A percentile compares a stretch with the other conserved stretches of the same genome.
These are phyloP conservation scores for Colius striatus DNA, from an alignment of 2,113 vertebrate genomes.

Conservation along the genomic window DNA sequence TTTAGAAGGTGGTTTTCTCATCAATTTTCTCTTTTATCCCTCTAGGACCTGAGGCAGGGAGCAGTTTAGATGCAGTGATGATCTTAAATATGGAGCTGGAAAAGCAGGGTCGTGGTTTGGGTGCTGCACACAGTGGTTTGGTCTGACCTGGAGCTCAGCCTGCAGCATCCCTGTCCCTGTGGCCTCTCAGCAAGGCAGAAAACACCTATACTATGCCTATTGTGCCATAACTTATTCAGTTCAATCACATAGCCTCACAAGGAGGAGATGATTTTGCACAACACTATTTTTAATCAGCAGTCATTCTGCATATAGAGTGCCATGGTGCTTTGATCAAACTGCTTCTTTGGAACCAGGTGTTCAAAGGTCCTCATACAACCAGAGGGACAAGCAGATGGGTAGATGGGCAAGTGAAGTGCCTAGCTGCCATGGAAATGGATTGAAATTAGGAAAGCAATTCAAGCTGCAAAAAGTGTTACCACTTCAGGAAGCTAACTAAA, in stretches of 20 bases:
- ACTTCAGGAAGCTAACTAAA: background rate
- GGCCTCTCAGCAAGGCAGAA: background rate
- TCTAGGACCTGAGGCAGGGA: background rate
- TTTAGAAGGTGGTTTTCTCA: background rate
- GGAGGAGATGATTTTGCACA: background rate
- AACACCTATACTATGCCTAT: fast-evolving
- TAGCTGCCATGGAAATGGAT: background rate
- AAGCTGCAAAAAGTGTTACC: background rate
- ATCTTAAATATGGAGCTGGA: background rate
- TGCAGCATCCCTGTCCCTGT: background rate
- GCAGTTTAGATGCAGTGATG: background rate
- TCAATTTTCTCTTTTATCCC: background rate
- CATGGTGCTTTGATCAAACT: fast-evolving
- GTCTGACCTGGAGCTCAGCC: background rate
- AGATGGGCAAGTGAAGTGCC: background rate
- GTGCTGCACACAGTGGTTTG: background rate
- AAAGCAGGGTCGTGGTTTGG: background rate
- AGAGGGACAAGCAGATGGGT: background rate
- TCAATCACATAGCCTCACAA: background rate
- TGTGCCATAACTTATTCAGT: fast-evolving
- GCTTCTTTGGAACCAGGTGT: background rate
- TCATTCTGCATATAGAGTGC: fast-evolving
- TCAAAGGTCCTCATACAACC: background rate
- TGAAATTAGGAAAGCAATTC: background rate
- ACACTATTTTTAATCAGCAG: fast-evolving